A percentile compares a stretch with the other conserved stretches of the same genome.
Conservation (phyloP, 2,888 invertebrate species). For the Synergus gifuensis region DNA sequence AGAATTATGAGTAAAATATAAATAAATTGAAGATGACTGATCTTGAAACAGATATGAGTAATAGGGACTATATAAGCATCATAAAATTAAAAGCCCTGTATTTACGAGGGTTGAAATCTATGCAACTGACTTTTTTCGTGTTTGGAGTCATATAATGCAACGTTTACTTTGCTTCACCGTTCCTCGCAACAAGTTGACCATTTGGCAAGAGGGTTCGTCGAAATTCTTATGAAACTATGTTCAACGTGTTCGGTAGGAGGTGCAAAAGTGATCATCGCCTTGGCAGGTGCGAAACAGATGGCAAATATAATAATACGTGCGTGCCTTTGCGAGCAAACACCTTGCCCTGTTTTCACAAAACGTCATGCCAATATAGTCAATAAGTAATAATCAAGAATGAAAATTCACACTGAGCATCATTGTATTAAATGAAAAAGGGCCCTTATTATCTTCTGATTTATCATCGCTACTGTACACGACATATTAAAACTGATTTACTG, state of each 20-base stretch:
- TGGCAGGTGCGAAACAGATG: slow-evolving; percentile 77
- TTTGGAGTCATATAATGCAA: slow-evolving; percentile 31
- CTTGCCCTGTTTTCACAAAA: slow-evolving; percentile 42
- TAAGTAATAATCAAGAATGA: slow-evolving; percentile 27
- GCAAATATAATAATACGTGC: slow-evolving; percentile 55
- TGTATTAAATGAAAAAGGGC: slow-evolving; percentile 20
- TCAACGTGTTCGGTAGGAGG: slow-evolving; percentile 54
- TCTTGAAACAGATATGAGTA: not conserved
- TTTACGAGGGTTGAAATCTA: slow-evolving; percentile 27
- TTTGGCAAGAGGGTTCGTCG: slow-evolving; percentile 5
- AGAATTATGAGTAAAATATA: not conserved
- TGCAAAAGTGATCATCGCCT: slow-evolving; percentile 59
- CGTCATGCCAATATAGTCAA: slow-evolving; percentile 16
- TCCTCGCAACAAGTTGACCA: slow-evolving; percentile 32
- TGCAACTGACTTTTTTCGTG: slow-evolving; percentile 31
- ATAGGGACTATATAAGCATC: not conserved
- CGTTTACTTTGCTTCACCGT: slow-evolving; percentile 19
- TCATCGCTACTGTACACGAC: slow-evolving; percentile 6
- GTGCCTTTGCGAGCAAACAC: slow-evolving; percentile 47
- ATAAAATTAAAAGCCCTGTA: slow-evolving; percentile 16
- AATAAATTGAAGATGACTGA: not conserved
- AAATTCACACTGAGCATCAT: slow-evolving; percentile 6
- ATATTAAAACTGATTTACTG: slow-evolving; percentile 9
- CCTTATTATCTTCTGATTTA: slow-evolving; percentile 14
- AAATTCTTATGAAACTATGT: slow-evolving; percentile 18